Evolutionary conservation across 2,797 vertebrate species (phyloP), one percentile per base, ranked within the genome.

Genomic region (Typhlichthys eigenmanni): DNA sequence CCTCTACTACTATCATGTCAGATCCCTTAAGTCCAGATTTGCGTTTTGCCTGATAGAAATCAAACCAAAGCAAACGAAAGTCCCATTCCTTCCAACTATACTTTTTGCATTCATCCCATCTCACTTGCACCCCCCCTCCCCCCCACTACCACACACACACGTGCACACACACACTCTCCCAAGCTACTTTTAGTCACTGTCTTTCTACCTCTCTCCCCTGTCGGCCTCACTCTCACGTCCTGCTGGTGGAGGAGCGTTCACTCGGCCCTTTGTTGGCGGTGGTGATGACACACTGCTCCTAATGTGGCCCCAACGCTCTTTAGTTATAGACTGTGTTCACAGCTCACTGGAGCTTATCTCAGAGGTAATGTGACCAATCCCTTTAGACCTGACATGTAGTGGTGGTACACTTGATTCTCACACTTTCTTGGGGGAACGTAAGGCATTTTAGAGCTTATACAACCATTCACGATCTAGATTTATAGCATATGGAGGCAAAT

Each of bases 231-330:
- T 52, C 60, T 47, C 29, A 45, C 51, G 58, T 32, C 43, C 13
- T 13, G 48, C 75, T 63, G 60, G 64, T 64, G 50, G 68, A 71
- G 79, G 59, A 45, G 78, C 71, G 64, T 72, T 82, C 68, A 69
- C 79, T 54, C 73, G 64, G 71, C 55, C 73, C 56, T 69, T 65
- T 67, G 68, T 63, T 6, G 49, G 13, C 49, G 65, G 74, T 80
- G 54, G 32, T 50, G 43, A 66, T 71, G 56, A 13, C 48, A 55
- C 60, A 47, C 43, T 47, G 10, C 34, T 53, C 48, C 64, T 63
- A 46, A 1, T 57, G 65, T 24, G 24, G 24, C 24, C 24, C 24
- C 24, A 29, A 63, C 0, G 56, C 62, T 68, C 71, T 69, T 60
- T 60, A 60, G 65, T 54, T 12, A 32, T 14, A 81, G 60, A 10